Conservation (phyloP, 2,888 invertebrate species). For the Oligia latruncula region DNA sequence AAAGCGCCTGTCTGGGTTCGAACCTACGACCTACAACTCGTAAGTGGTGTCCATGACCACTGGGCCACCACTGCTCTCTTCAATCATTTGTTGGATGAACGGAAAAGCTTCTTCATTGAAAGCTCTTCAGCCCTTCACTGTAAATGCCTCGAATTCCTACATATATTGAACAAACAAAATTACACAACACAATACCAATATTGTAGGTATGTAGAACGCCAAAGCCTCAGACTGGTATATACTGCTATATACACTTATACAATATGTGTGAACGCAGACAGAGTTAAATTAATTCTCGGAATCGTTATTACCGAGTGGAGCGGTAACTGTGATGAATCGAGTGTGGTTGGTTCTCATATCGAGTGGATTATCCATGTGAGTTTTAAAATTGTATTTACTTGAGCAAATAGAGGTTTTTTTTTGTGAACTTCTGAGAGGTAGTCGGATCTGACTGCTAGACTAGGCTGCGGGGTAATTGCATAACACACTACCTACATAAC, state of each 20-base stretch:
- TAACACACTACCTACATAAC: too few relatives aligned
- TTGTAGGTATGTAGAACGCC: neutral
- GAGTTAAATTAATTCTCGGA: constrained; percentile 35
- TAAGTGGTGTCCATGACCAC: too few relatives aligned
- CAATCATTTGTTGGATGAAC: neutral
- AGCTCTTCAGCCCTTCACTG: neutral
- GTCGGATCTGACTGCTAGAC: neutral
- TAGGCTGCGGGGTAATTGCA: neutral
- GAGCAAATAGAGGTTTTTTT: neutral
- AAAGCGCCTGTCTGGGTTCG: too few relatives aligned
- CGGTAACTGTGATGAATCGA: constrained; percentile 26
- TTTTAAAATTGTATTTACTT: neutral
- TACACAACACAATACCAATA: constrained; percentile 29
- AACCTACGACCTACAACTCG: too few relatives aligned
- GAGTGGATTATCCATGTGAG: constrained; percentile 1
- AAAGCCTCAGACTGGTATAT: neutral
- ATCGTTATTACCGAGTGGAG: constrained; percentile 6
- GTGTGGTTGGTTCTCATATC: constrained; percentile 9
- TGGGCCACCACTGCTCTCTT: too few relatives aligned
- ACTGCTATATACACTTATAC: neutral
- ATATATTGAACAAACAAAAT: constrained; percentile 16
- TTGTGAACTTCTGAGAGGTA: neutral
- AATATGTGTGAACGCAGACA: neutral
- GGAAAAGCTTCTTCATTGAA: neutral
- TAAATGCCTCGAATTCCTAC: neutral